Evolutionary conservation across 2,113 vertebrate species (phyloP).

Genomic region (Sphaerodactylus townsendi): DNA sequence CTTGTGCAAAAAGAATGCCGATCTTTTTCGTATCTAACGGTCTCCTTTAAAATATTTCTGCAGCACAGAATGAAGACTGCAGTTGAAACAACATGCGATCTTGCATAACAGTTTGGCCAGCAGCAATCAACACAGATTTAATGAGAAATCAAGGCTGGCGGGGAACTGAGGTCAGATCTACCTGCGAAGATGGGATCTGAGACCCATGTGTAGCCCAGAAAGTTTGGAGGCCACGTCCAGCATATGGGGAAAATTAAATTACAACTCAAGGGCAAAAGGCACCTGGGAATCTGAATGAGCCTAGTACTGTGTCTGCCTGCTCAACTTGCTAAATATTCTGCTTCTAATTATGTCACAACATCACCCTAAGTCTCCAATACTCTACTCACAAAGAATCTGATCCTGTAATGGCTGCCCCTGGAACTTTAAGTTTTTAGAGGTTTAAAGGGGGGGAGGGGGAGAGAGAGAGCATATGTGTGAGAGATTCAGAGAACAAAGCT

Average conservation of each 20-base stretch:
- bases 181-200: not conserved
- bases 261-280: not conserved
- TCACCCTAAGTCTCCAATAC: not conserved
- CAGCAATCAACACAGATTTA: not conserved
- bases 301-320: not conserved
- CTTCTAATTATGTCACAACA: too few species aligned
- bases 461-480: constrained; percentile 18
- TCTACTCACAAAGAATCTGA: not conserved
- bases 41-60: not conserved
- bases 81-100: not conserved
- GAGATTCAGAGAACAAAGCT: constrained; percentile 61
- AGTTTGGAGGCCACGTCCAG: too few species aligned
- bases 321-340: not conserved
- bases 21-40: not conserved
- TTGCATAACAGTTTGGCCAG: not conserved
- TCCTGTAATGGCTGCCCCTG: not conserved
- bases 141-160: not conserved
- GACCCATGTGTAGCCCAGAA: not conserved
- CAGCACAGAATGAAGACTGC: not conserved
- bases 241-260: not conserved
- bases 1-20: not conserved
- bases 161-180: not conserved
- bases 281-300: not conserved
- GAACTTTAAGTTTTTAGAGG: not conserved
- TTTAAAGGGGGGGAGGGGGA: constrained; percentile 14